Base-by-base conservation (phyloP, 2,888 invertebrate genomes). In the Amphipyra berbera region DNA sequence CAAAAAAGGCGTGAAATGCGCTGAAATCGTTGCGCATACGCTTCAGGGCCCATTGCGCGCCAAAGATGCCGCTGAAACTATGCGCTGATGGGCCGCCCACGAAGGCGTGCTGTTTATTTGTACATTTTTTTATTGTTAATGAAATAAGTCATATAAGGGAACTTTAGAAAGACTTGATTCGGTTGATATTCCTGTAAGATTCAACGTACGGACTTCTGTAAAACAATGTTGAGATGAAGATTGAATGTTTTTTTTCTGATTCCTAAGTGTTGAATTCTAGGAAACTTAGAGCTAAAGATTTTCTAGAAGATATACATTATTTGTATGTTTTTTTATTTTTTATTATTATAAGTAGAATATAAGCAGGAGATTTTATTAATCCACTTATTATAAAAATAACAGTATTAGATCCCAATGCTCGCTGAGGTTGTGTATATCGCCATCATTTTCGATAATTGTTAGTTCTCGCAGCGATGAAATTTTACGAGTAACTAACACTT, bases 1-100 rank as follows among this genome's bases (percentile, higher is more conserved):
- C 85, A 92, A 91, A 92, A 91, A 90, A 92, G 91, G 92, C 93
- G 93, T 93, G 93, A 93, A 94, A 91, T 79, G 81, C 70, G 85
- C 92, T 92, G 90, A 92, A 93, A 91, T 92, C 88, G 90, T 76
- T 79, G 82, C 84, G 85, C 79, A 72, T 82, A 86, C 88, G 88
- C 90, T 93, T 94, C 93, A 94, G 92, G 94, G 82, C 80, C 82
- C 92, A 93, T 93, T 92, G 85, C 87, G 64, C 83, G 66, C 81
- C 90, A 90, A 92, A 93, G 90, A 88, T 69, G 83, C 91, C 91
- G 92, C 90, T 93, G 90, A 90, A 91, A 90, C 82, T 86, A 84
- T 82, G 84, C 88, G 74, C 61, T 89, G 90, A 88, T 88, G 83
- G 93, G 89, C 94, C 94, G 89, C 94, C 92, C 94, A 94, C 94